A percentile compares a stretch with the other conserved stretches of the same genome.
Conservation (phyloP, 1,140 invertebrate genomes). For the Pachypeltis micranthus region DNA sequence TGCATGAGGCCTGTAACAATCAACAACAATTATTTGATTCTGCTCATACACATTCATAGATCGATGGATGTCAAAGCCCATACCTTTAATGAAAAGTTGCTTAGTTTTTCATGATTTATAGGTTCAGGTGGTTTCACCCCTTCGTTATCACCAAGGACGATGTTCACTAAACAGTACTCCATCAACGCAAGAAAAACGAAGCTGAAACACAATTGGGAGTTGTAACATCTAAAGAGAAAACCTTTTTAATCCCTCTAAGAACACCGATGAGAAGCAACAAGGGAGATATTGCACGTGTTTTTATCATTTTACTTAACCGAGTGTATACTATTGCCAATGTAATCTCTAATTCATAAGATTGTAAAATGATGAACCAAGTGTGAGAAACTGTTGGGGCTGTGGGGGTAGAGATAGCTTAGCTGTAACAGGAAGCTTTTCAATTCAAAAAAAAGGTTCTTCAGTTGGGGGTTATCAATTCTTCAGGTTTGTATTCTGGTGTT, state of each 20-base stretch:
- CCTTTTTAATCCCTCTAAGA: background rate
- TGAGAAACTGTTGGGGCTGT: too few species aligned
- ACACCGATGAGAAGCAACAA: background rate
- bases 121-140: constrained; percentile 39
- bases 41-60: background rate
- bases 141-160: constrained; percentile 65
- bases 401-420: too few species aligned
- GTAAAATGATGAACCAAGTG: too few species aligned
- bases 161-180: constrained; percentile 87
- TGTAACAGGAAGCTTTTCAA: too few species aligned
- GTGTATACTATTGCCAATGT: constrained; percentile 1
- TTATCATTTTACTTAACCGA: background rate
- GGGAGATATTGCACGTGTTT: constrained; percentile 4
- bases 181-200: constrained; percentile 89
- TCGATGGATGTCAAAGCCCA: background rate
- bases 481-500: too few species aligned
- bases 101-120: constrained; percentile 42
- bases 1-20: constrained; percentile 29
- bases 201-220: constrained; percentile 32
- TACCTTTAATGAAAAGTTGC: constrained; percentile 42
- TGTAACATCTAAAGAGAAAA: too few species aligned
- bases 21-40: background rate
- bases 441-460: too few species aligned
- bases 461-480: too few species aligned
- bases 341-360: too few species aligned